Percentiles rank a stretch among this genome's conserved stretches.
These are phyloP conservation scores for Drosophila formosana DNA, from an alignment of 2,888 invertebrate species.

Conservation along the genomic window DNA sequence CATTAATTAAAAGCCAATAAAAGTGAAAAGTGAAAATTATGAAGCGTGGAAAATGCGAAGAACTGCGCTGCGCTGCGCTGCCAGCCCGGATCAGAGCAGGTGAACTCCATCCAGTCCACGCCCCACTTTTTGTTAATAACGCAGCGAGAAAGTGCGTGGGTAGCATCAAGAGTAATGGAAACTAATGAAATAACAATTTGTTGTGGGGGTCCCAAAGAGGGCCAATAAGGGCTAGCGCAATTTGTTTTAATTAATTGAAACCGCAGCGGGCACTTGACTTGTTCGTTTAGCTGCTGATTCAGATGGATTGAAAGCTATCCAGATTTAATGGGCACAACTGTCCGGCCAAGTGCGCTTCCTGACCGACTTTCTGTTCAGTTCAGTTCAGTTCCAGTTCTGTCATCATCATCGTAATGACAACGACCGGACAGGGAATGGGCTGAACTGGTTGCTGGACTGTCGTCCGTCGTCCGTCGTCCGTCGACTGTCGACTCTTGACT, in stretches of 20 bases:
- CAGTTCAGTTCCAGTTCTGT: constrained; percentile 2
- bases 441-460: background rate
- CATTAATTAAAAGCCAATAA: constrained; percentile 75
- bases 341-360: constrained; percentile 13
- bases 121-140: constrained; percentile 54
- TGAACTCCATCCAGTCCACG: constrained; percentile 23
- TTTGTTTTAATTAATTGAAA: constrained; percentile 77
- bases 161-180: constrained; percentile 59
- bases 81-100: constrained; percentile 35
- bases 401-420: constrained; percentile 47
- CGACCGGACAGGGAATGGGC: constrained; percentile 1
- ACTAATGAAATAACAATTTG: constrained; percentile 75
- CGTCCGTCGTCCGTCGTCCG: too few species aligned
- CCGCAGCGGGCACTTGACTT: constrained; percentile 62
- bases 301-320: constrained; percentile 57
- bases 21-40: constrained; percentile 62
- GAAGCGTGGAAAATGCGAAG: constrained; percentile 19
- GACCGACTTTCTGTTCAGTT: background rate
- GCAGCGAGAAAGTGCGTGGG: constrained; percentile 49
- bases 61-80: background rate
- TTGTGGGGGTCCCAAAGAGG: constrained; percentile 25
- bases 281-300: constrained; percentile 50
- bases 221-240: constrained; percentile 49
- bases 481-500: background rate
- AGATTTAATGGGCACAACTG: constrained; percentile 61